Conservation (phyloP, 2,113 vertebrate genomes). For the Eolophus roseicapilla region DNA sequence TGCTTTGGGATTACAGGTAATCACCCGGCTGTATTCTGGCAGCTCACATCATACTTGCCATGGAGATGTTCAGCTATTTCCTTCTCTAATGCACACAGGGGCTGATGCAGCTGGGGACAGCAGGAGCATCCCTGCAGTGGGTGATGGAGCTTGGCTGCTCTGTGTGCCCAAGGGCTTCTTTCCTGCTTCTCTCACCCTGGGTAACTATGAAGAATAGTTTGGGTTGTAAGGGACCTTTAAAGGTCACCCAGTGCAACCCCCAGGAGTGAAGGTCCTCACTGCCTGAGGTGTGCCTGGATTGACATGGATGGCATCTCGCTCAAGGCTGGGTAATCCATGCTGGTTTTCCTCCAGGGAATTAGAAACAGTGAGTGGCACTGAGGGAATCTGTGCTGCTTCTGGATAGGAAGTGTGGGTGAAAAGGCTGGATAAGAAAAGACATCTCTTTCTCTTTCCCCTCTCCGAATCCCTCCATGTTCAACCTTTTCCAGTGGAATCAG, state of each 20-base stretch:
- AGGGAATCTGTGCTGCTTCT: not conserved
- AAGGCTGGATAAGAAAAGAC: not conserved
- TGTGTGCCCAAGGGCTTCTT: not conserved
- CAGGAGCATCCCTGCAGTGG: fast-evolving
- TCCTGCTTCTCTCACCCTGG: not conserved
- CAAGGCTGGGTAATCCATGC: too few species aligned
- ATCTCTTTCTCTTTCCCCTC: not conserved
- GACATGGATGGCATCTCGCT: not conserved
- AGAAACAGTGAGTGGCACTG: not conserved
- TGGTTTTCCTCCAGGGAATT: not conserved
- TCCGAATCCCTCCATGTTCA: not conserved
- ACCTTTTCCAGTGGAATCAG: not conserved
- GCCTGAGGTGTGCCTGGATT: not conserved
- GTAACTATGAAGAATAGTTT: not conserved
- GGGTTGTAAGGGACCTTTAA: not conserved
- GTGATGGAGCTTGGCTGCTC: not conserved
- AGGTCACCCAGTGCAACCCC: not conserved
- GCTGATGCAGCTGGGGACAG: not conserved
- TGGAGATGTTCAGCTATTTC: not conserved
- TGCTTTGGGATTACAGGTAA: not conserved
- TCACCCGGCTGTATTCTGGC: not conserved
- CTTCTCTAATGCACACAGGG: not conserved
- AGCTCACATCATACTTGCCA: fast-evolving
- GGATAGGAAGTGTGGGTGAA: not conserved
- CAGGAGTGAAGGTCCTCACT: not conserved